These are phyloP conservation scores for Oreochromis tanganicae DNA, from an alignment of 2,113 vertebrate genomes.

Conservation along the genomic window DNA sequence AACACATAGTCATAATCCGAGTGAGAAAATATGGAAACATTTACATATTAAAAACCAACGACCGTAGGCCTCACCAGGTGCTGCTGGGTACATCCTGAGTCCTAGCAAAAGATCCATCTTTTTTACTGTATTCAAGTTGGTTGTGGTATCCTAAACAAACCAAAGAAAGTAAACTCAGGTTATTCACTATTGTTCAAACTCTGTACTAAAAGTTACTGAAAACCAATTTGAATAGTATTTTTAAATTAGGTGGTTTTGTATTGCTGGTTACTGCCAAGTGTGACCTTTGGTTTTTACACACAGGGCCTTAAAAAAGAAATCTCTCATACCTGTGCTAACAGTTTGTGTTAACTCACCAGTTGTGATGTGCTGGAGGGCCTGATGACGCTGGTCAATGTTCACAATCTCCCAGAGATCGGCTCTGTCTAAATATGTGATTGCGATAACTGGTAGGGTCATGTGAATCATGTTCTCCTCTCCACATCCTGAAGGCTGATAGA, in stretches of 20 bases:
- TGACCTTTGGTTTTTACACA: neutral
- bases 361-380: conserved; percentile 53
- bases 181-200: neutral
- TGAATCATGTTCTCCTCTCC: conserved; percentile 72
- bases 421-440: conserved; percentile 65
- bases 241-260: neutral
- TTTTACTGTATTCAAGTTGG: conserved; percentile 37
- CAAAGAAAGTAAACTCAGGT: neutral
- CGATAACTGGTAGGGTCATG: conserved; percentile 59
- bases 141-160: conserved; percentile 21
- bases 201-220: neutral
- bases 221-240: neutral
- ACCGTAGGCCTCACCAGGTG: conserved; percentile 13
- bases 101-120: conserved; percentile 52
- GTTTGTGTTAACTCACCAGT: conserved; percentile 35
- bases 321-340: neutral
- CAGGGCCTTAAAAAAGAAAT: neutral
- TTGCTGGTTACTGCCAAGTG: neutral
- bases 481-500: conserved; percentile 54
- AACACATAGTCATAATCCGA: neutral
- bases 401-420: conserved; percentile 66
- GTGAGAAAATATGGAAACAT: neutral
- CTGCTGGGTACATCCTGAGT: neutral
- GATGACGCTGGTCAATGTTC: conserved; percentile 24
- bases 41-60: neutral